Evolutionary conservation across 2,888 invertebrate genomes (phyloP).

Genomic region (Melolontha melolontha): DNA sequence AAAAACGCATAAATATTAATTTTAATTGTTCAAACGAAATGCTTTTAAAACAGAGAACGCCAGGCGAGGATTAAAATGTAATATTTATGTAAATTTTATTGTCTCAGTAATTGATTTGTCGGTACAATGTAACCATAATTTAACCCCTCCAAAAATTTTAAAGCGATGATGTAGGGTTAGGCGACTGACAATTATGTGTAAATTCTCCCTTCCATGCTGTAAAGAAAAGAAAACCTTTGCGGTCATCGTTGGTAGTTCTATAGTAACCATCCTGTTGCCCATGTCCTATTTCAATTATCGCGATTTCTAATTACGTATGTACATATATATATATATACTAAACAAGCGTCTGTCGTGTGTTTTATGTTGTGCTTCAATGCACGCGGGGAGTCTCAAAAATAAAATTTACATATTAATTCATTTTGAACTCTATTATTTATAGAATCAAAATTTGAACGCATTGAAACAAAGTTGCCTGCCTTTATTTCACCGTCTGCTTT

Average conservation of each 20-base stretch:
- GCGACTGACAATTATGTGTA: conserved; percentile 19
- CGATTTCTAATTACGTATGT: conserved; percentile 50
- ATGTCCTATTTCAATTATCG: conserved; percentile 50
- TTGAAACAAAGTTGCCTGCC: conserved; percentile 24
- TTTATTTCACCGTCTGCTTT: conserved; percentile 40
- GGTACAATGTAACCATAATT: conserved; percentile 36
- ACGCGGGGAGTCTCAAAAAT: conserved; percentile 26
- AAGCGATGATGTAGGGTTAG: conserved; percentile 30
- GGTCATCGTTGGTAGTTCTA: not conserved
- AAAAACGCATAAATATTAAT: conserved; percentile 35
- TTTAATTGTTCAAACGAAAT: conserved; percentile 15
- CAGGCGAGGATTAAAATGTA: conserved; percentile 38
- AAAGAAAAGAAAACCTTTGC: conserved; percentile 24
- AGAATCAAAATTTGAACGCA: conserved; percentile 47
- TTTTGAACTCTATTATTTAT: conserved; percentile 54
- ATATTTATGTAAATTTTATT: conserved; percentile 46
- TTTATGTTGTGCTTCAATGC: too few species aligned
- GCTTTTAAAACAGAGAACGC: conserved; percentile 1
- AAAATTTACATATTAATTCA: conserved; percentile 55
- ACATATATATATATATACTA: too few species aligned
- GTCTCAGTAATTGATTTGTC: conserved; percentile 44
- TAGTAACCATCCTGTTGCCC: conserved; percentile 14
- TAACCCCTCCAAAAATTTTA: conserved; percentile 42
- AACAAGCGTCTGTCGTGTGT: too few species aligned
- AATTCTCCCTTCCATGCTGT: conserved; percentile 6